Evolutionary conservation across 2,888 invertebrate genomes (phyloP), one percentile per base, ranked within the genome.

Genomic region (Tetranychus piercei): DNA sequence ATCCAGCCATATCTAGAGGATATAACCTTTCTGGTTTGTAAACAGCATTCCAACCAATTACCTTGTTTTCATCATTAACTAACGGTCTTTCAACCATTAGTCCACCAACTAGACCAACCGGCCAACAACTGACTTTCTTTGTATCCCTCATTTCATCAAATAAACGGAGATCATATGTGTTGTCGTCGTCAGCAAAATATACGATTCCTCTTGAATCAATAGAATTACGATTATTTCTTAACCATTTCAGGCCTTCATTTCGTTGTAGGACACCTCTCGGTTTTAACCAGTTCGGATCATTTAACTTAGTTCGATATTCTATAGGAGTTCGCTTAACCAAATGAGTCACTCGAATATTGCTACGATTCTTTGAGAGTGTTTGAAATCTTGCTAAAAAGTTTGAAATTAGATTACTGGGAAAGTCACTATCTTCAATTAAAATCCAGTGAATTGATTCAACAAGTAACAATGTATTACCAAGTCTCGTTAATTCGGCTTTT

Each of bases 1-100:
- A 96, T 0, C 93, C 95, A 0, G 97, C 97, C 97, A 99, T 99
- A 81, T 99, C 97, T 65, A 95, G 88, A 0, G 97, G 94, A 84
- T 96, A 99, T 0, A 91, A 89, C 77, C 97, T 85, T 79, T 92
- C 80, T 4, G 82, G 81, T 77, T 83, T 83, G 83, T 84, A 85
- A 66, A 80, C 76, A 0, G 94, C 90, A 80, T 90, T 89, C 92
- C 94, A 97, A 1, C 88, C 90, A 0, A 89, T 88, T 79, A 89
- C 87, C 80, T 84, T 85, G 65, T 85, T 86, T 73, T 85, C 82
- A 3, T 84, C 84, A 81, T 88, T 85, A 4, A 95, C 86, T 15
- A 91, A 81, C 0, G 97, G 96, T 81, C 89, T 88, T 82, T 99
- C 97, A 0, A 94, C 94, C 83, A 92, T 87, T 81, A 96, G 85